Percentiles rank a stretch among this genome's conserved stretches.
phyloP scores from a whole-genome alignment of 2,113 vertebrate species.

The Cynocephalus volans region DNA sequence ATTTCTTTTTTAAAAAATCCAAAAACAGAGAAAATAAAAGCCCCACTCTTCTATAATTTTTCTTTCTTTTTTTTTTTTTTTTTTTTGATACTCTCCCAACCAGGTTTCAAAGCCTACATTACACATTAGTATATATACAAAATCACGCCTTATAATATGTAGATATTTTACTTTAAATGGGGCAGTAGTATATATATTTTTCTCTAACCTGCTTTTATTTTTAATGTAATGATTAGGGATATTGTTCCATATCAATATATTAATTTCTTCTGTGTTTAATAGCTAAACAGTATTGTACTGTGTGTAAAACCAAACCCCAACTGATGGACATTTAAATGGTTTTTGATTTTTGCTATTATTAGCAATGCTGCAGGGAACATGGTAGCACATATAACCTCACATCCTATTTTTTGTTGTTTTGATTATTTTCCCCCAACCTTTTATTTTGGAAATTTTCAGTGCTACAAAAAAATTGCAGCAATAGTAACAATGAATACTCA shows the following conservation, averaged over 20 bases:
- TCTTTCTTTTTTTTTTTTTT: conserved; percentile 16
- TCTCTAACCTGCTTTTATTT: conserved; percentile 64
- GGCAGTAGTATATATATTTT: conserved; percentile 21
- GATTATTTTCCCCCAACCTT: background rate
- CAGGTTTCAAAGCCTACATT: conserved; percentile 48
- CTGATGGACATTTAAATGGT: background rate
- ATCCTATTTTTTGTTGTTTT: conserved; percentile 20
- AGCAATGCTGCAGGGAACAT: background rate
- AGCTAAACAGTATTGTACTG: background rate
- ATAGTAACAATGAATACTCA: background rate
- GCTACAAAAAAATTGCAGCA: conserved; percentile 3
- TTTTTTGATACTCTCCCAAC: conserved; percentile 12
- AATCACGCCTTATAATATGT: background rate
- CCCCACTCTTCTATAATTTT: background rate
- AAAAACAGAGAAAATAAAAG: background rate
- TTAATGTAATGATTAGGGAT: conserved; percentile 42
- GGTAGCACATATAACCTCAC: background rate
- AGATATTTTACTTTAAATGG: conserved; percentile 61
- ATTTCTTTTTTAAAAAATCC: background rate
- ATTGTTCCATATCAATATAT: background rate
- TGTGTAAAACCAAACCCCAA: conserved; percentile 13
- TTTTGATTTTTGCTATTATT: background rate
- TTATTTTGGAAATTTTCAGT: conserved; percentile 54
- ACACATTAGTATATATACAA: background rate
- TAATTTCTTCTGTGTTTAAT: conserved; percentile 11